A percentile compares a stretch with the other conserved stretches of the same genome.
Evolutionary conservation across 2,113 vertebrate genomes (phyloP).

Genomic region (Gopherus evgoodei): DNA sequence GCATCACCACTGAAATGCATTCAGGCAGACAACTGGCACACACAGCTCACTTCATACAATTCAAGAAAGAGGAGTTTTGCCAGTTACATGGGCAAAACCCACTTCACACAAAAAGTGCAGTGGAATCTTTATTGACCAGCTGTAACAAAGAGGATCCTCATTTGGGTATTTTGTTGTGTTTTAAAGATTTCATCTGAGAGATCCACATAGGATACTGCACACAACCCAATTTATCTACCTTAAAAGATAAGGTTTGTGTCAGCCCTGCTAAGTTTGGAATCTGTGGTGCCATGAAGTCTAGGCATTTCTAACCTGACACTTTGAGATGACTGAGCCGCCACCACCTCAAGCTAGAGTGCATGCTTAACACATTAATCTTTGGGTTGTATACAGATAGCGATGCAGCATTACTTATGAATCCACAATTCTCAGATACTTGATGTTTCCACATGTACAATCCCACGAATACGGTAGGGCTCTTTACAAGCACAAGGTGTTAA

Average conservation of each 20-base stretch:
- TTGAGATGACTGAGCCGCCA: conserved; percentile 21
- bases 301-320: conserved; percentile 47
- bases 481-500: conserved; percentile 18
- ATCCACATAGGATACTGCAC: background rate
- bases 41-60: conserved; percentile 36
- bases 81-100: background rate
- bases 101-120: conserved; percentile 6
- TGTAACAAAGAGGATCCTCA: background rate
- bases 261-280: conserved; percentile 51
- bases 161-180: conserved; percentile 18
- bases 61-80: background rate
- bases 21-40: conserved; percentile 56
- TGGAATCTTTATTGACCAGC: background rate
- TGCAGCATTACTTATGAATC: conserved; percentile 4
- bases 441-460: conserved; percentile 36
- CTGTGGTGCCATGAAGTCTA: conserved; percentile 63
- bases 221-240: conserved; percentile 7
- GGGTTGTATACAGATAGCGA: conserved; percentile 19
- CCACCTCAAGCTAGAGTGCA: conserved; percentile 50
- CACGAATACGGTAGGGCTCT: conserved; percentile 18
- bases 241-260: conserved; percentile 38
- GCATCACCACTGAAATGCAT: conserved; percentile 57
- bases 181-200: conserved; percentile 34
- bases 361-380: background rate
- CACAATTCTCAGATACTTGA: background rate